These are phyloP conservation scores for Noctua pronuba DNA, from an alignment of 2,888 invertebrate species.

Conservation along the genomic window DNA sequence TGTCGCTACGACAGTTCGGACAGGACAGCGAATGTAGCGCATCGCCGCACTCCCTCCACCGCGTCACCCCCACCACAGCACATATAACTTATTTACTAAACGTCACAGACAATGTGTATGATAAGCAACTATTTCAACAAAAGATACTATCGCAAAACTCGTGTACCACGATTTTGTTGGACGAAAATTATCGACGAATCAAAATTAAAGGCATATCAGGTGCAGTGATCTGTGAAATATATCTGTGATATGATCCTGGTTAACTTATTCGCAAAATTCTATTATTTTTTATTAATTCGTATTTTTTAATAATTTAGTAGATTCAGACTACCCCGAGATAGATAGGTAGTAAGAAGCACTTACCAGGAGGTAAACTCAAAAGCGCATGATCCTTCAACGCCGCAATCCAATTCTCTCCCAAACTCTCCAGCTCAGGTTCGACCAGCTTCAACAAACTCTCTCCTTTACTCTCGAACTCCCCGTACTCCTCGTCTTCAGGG, in stretches of 20 bases:
- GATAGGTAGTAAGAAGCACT: no score
- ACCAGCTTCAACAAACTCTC: slow-evolving; percentile 97
- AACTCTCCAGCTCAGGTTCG: slow-evolving; percentile 97
- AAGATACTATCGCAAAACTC: background rate
- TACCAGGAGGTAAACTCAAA: slow-evolving; percentile 95
- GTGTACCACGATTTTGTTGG: background rate
- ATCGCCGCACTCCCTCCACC: no score
- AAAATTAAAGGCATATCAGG: no score
- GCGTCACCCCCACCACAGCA: no score
- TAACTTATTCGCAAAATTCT: no score
- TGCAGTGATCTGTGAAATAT: no score
- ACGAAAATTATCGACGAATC: no score
- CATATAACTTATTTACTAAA: no score
- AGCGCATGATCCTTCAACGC: slow-evolving; percentile 98
- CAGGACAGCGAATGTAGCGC: background rate
- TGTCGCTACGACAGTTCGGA: background rate
- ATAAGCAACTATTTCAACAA: background rate
- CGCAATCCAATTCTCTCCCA: slow-evolving; percentile 98
- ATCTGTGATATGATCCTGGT: no score
- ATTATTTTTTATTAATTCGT: no score
- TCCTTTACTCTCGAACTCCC: slow-evolving; percentile 94
- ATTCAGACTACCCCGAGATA: background rate
- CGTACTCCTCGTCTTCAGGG: slow-evolving; percentile 91
- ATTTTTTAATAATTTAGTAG: no score
- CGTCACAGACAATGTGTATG: background rate